Conservation (phyloP, 37 sponge, comb jelly and placozoan genomes). For the Aplysina aerophoba region DNA sequence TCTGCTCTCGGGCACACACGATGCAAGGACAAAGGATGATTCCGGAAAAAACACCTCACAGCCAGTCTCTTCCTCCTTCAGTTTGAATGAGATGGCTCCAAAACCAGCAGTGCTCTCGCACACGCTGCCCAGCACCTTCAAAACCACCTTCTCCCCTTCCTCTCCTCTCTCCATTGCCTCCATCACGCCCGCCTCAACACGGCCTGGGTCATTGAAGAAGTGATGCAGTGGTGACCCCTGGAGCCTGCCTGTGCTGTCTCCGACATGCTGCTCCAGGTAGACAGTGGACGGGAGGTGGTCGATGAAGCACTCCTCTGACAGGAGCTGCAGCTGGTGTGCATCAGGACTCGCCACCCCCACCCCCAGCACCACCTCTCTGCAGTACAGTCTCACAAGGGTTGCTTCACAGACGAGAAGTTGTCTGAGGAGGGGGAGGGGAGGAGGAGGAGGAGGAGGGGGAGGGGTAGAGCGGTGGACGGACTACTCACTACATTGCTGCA, state of each 20-base stretch:
- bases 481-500: neutral
- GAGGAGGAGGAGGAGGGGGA: slow-evolving; percentile 9
- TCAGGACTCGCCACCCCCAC: neutral
- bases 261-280: slow-evolving; percentile 48
- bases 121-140: slow-evolving; percentile 30
- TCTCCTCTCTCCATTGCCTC: neutral
- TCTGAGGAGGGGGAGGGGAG: slow-evolving; percentile 19
- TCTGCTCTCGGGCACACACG: slow-evolving; percentile 46
- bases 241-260: slow-evolving; percentile 1
- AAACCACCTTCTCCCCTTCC: slow-evolving; percentile 16
- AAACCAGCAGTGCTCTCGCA: neutral
- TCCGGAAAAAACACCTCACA: slow-evolving; percentile 54
- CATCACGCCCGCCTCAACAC: slow-evolving; percentile 19
- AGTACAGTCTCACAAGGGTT: slow-evolving; percentile 68
- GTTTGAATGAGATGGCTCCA: neutral
- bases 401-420: slow-evolving; percentile 75
- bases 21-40: slow-evolving; percentile 63
- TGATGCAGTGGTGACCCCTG: slow-evolving; percentile 51
- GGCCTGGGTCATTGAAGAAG: slow-evolving; percentile 55
- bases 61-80: slow-evolving; percentile 57
- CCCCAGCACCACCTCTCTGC: slow-evolving; percentile 62
- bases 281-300: slow-evolving; percentile 49
- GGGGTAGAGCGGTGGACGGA: neutral
- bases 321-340: slow-evolving; percentile 16
- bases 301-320: slow-evolving; percentile 47